phyloP scores from a whole-genome alignment of 1,140 invertebrate species.

The Goniozus legneri region DNA sequence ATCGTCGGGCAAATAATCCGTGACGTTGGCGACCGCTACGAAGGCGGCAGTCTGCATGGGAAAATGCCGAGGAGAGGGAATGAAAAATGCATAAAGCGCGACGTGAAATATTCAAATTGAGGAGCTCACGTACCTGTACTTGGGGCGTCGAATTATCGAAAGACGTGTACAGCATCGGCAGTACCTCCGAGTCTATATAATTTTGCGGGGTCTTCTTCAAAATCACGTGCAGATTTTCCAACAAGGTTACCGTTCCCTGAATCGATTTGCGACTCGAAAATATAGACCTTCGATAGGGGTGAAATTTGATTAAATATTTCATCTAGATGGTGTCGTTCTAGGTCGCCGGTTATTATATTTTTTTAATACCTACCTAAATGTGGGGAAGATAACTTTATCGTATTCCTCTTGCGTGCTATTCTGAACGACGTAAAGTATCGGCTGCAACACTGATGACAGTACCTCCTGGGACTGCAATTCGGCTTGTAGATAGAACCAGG shows the following conservation, averaged over 20 bases:
- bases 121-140: slow-evolving; percentile 72
- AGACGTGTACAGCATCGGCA: slow-evolving; percentile 84
- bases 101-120: not conserved
- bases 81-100: not conserved
- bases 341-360: too few species aligned
- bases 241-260: slow-evolving; percentile 83
- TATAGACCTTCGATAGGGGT: too few species aligned
- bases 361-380: slow-evolving; percentile 63
- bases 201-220: slow-evolving; percentile 82
- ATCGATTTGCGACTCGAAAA: slow-evolving; percentile 83
- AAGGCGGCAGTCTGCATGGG: slow-evolving; percentile 78
- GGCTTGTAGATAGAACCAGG: slow-evolving; percentile 84
- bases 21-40: slow-evolving; percentile 81
- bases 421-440: slow-evolving; percentile 83
- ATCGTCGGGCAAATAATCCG: slow-evolving; percentile 80
- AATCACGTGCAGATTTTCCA: slow-evolving; percentile 90
- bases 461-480: slow-evolving; percentile 85
- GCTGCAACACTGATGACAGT: slow-evolving; percentile 82
- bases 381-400: slow-evolving; percentile 74
- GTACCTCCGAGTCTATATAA: slow-evolving; percentile 75
- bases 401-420: slow-evolving; percentile 82
- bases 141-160: slow-evolving; percentile 90
- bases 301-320: too few species aligned
- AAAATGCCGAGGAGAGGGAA: slow-evolving; percentile 1
- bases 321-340: too few species aligned